phyloP scores from a whole-genome alignment of 2,888 invertebrate species.

The Cosmia trapezina region DNA sequence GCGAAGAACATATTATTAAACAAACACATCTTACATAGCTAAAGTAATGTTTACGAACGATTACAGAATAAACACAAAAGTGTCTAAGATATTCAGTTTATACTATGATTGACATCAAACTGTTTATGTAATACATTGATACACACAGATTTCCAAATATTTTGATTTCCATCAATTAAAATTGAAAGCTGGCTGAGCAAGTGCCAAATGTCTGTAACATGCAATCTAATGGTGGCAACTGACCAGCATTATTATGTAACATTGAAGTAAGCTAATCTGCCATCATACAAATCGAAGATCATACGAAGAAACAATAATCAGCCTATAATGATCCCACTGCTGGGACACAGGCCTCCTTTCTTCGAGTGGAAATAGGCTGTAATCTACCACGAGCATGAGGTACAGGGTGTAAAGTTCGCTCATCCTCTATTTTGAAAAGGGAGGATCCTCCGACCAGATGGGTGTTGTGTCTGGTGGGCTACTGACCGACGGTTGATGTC shows the following conservation, averaged over 20 bases:
- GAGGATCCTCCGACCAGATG: no score
- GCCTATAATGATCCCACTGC: no score
- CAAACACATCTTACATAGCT: no score
- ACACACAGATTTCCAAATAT: slow-evolving; percentile 28
- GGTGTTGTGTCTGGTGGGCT: no score
- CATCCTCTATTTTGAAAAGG: no score
- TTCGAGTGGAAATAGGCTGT: no score
- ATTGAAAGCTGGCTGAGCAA: slow-evolving; percentile 24
- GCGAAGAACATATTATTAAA: no score
- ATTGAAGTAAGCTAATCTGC: not conserved
- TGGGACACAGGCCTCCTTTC: no score
- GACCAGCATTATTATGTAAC: not conserved
- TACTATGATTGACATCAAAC: not conserved
- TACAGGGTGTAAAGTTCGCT: no score
- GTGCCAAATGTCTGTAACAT: slow-evolving; percentile 26
- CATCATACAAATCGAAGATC: not conserved
- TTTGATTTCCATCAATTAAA: slow-evolving; percentile 25
- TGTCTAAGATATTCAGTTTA: not conserved
- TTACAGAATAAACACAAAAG: slow-evolving; percentile 7
- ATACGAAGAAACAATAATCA: no score
- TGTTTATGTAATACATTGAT: slow-evolving; percentile 34
- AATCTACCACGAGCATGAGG: no score
- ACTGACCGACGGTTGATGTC: no score
- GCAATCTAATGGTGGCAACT: not conserved
- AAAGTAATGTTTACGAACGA: not conserved